Evolutionary conservation across 2,113 vertebrate genomes (phyloP).

Genomic region (Prolemur simus): DNA sequence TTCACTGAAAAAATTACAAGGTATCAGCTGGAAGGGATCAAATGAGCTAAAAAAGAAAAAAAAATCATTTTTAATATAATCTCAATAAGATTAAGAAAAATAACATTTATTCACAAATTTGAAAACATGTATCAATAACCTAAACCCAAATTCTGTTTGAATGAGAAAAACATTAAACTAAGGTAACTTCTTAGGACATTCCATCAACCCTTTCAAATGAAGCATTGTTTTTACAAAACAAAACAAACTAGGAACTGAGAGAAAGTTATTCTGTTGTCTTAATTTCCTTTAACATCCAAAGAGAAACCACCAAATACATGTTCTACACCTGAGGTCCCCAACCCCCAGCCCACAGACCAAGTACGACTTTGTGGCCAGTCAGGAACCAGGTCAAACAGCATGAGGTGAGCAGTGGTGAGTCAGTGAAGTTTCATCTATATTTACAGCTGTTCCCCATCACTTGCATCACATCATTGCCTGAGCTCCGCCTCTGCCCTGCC

Average conservation of each 20-base stretch:
- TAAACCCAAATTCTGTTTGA: conserved; percentile 22
- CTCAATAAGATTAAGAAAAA: conserved; percentile 32
- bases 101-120: conserved; percentile 14
- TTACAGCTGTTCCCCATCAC: too few species aligned
- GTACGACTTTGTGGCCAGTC: too few species aligned
- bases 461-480: too few species aligned
- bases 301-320: neutral
- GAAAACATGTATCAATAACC: neutral
- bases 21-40: conserved; percentile 98
- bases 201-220: neutral
- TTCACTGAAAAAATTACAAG: conserved; percentile 93
- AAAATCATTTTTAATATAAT: conserved; percentile 72
- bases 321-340: neutral
- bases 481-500: too few species aligned
- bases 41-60: conserved; percentile 89
- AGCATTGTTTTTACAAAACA: neutral
- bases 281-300: conserved; percentile 15
- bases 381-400: too few species aligned
- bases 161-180: conserved; percentile 8
- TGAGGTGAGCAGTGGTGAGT: too few species aligned
- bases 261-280: neutral
- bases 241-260: neutral
- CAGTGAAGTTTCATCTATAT: too few species aligned
- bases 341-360: too few species aligned
- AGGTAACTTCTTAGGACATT: neutral